Percentiles rank a stretch among this genome's conserved stretches.
These are phyloP conservation scores for Meles meles DNA, from an alignment of 2,113 vertebrate genomes.

Conservation along the genomic window DNA sequence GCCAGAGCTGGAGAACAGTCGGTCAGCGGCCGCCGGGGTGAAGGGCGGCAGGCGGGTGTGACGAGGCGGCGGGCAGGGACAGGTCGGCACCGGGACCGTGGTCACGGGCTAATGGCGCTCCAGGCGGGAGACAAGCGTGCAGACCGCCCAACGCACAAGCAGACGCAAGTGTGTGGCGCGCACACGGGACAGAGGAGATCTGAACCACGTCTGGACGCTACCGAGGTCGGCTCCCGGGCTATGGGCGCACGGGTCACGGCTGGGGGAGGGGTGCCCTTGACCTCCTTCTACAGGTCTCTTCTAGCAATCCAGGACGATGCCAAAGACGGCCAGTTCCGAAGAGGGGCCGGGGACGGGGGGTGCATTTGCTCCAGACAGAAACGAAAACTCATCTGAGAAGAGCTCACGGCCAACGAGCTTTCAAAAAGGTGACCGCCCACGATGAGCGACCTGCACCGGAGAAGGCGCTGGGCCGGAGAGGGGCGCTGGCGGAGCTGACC, in stretches of 20 bases:
- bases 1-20: background rate
- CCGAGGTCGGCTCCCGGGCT: background rate
- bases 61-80: background rate
- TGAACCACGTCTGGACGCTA: accelerated
- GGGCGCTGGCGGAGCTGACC: accelerated
- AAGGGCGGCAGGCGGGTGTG: too few species aligned
- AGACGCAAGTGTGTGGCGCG: accelerated
- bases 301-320: background rate
- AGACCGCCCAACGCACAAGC: background rate
- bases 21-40: background rate
- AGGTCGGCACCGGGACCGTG: background rate
- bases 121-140: accelerated
- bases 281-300: background rate
- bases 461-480: background rate
- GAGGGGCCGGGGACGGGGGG: background rate
- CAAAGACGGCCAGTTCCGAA: too few species aligned
- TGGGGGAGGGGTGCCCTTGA: accelerated
- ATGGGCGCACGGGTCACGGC: accelerated
- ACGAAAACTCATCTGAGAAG: background rate
- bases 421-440: background rate
- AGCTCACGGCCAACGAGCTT: accelerated
- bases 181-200: accelerated
- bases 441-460: accelerated
- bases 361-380: background rate
- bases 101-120: too few species aligned